These are phyloP conservation scores for Lydus trimaculatus DNA, from an alignment of 2,888 invertebrate species.

Conservation along the genomic window DNA sequence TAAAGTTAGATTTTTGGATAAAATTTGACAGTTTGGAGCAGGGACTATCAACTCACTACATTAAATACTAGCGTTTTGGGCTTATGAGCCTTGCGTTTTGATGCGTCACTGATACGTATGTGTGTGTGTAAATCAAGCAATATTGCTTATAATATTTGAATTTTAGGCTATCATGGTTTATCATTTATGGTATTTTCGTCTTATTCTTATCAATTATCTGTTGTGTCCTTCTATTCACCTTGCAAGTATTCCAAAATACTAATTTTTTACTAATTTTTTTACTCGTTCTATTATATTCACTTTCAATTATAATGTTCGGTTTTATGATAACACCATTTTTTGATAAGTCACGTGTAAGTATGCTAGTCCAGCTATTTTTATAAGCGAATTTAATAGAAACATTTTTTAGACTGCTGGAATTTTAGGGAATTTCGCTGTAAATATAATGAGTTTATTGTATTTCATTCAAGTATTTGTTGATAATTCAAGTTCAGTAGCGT, in stretches of 20 bases:
- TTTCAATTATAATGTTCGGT: constrained; percentile 82
- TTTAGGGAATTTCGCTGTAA: constrained; percentile 79
- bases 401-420: constrained; percentile 76
- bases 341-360: constrained; percentile 78
- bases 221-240: constrained; percentile 72
- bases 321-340: constrained; percentile 89
- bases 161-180: constrained; percentile 83
- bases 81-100: too few relatives aligned
- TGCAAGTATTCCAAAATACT: constrained; percentile 80
- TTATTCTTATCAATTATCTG: constrained; percentile 73
- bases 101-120: too few relatives aligned
- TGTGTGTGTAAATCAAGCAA: too few relatives aligned
- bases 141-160: neutral
- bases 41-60: too few relatives aligned
- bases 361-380: neutral
- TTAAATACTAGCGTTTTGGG: too few relatives aligned
- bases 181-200: constrained; percentile 78
- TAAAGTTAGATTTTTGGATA: too few relatives aligned
- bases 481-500: constrained; percentile 71
- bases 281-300: constrained; percentile 78
- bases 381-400: neutral
- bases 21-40: too few relatives aligned
- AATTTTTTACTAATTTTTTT: constrained; percentile 81
- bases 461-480: constrained; percentile 81
- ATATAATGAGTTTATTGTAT: constrained; percentile 79